Base-by-base conservation (phyloP, 2,888 invertebrate genomes). In the Lymantria dispar region DNA sequence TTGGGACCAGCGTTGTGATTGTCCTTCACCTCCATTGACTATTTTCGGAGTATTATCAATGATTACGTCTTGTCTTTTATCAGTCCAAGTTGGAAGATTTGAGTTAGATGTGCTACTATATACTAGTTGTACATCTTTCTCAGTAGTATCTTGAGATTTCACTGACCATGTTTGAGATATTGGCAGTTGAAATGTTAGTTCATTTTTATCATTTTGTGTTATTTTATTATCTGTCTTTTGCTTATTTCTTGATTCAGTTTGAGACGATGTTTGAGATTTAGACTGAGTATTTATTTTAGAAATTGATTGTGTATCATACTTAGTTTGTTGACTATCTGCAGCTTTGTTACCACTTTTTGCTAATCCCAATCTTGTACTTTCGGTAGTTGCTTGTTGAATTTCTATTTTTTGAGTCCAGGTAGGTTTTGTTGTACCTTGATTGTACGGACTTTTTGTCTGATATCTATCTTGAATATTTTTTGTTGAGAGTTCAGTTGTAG, bases 161-260 rank as follows among this genome's bases (percentile, higher is more conserved):
- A 46, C 22, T 0, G 48, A 8, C 61, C 54, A 51, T 37, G n/a
- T 15, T 50, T 38, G 39, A n/a, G 43, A 31, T 38, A 10, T 22
- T 22, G 30, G 14, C 7, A n/a, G 38, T 39, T 44, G 44, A n/a
- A 11, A 36, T 9, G 37, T 14, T 38, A 30, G 31, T n/a, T 7
- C 30, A 37, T 43, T 38, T 10, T 38, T 38, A 15, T 30, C 38
- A 15, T 8, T 39, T 13, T 43, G 43, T 7, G 11, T 9, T 0
- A 11, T n/a, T 22, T 14, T n/a, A 14, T 7, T 11, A 12, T 38
- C 31, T 39, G n/a, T 10, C n/a, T 36, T 11, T 12, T 36, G 11
- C 2, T 38, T 38, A n/a, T 38, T 38, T n/a, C 1, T 12, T 11
- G 38, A 38, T 3, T 38, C 7, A 2, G 7, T 38, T 7, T 38